Evolutionary conservation across 2,113 vertebrate species (phyloP), one percentile per base, ranked within the genome.

Genomic region (Sylvietta virens): DNA sequence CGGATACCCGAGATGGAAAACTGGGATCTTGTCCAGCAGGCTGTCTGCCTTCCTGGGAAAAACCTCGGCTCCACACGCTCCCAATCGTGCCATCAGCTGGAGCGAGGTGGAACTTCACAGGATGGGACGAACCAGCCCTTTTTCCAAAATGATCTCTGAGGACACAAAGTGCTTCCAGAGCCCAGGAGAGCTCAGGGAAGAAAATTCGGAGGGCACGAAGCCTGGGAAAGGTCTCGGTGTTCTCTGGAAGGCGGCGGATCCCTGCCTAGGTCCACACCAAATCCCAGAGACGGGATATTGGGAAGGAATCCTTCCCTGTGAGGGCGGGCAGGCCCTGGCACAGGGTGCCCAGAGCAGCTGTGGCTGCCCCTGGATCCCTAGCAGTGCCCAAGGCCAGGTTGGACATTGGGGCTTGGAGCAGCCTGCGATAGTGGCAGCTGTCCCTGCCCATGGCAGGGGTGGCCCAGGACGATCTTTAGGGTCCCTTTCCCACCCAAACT

Each of bases 41-140:
- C 67, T 3, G 30, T 39, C 81, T 51, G 21, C 56, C 45, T 76
- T 60, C 80, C 80, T n/a, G 71, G 33, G 82, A 57, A 72, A 82
- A 58, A 16, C 9, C 71, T 73, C 57, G 6, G 54, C 50, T 93
- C 62, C 69, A 53, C 30, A 13, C 2, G 0, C 42, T 95, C 76
- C 76, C 91, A 81, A 82, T 57, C 3, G 15, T 91, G 92, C 92
- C 96, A 88, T 83, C 86, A 88, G 71, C 67, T 92, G 86, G 80
- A 92, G 80, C 20, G 6, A 88, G 40, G 7, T 3, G 86, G 94
- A 92, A 93, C 15, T 95, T 90, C 85, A 85, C 7, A 3, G 10
- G 15, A 18, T 0, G 37, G 44, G 18, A 53, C 0, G 1, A 61
- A 39, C 0, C 4, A 47, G 42, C 14, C 3, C 2, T 48, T 56